A percentile compares a stretch with the other conserved stretches of the same genome.
Conservation (phyloP, 2,888 invertebrate species). For the Lasioglossum zephyrum region DNA sequence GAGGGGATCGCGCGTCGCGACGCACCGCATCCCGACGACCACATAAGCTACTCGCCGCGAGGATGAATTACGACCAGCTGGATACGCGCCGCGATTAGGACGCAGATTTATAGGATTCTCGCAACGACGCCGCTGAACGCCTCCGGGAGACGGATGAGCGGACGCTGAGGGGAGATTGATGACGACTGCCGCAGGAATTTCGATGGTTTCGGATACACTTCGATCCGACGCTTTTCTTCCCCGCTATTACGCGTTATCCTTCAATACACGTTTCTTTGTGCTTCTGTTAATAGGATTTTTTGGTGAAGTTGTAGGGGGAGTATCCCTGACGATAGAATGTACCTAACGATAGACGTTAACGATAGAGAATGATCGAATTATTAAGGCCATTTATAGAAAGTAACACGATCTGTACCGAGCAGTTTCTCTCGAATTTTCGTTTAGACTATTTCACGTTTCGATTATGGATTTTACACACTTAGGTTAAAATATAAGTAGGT, state of each 20-base stretch:
- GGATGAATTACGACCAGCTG: constrained; percentile 57
- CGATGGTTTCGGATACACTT: constrained; percentile 4
- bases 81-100: constrained; percentile 49
- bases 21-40: constrained; percentile 11
- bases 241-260: background rate
- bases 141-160: constrained; percentile 12
- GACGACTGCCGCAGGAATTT: background rate
- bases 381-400: no score
- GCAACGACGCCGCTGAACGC: constrained; percentile 23
- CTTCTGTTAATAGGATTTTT: background rate
- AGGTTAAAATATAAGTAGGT: no score
- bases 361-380: no score
- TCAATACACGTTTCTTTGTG: background rate
- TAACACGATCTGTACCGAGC: no score
- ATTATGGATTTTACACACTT: no score
- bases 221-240: background rate
- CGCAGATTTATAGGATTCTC: constrained; percentile 51
- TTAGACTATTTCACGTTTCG: no score
- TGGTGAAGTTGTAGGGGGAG: no score
- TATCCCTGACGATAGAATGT: no score
- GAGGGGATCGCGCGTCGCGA: constrained; percentile 7
- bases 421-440: no score
- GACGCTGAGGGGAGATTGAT: constrained; percentile 8
- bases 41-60: constrained; percentile 21
- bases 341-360: no score